Base-by-base conservation (phyloP, 2,888 invertebrate species). In the Tuberolachnus salignus region DNA sequence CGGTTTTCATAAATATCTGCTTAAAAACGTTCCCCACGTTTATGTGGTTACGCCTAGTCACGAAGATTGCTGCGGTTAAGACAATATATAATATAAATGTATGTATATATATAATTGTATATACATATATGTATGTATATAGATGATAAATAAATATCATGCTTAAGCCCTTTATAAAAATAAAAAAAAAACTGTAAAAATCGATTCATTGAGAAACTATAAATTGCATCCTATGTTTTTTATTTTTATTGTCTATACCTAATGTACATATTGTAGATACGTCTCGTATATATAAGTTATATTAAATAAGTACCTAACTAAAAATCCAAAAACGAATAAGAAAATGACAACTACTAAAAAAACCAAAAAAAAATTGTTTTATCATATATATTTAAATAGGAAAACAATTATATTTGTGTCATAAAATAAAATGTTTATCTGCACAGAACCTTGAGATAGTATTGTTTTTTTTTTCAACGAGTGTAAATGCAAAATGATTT, bases 21-120 rank as follows among this genome's bases (percentile, higher is more conserved):
- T 57, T 66, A 57, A 57, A 75, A 67, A 57, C 14, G n/a, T 75
- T 67, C 66, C 57, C 57, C 57, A 1, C 26, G 66, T 75, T 57
- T 75, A 75, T 75, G 57, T 75, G 57, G 66, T 75, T 66, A 75
- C 75, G 75, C 75, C 67, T 75, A 66, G 75, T 75, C 75, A 75
- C 75, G 67, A 67, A 67, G 14, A 75, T 11, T 46, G 57, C 19
- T 67, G 57, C 57, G 67, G 55, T 75, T 55, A 55, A 67, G 44
- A 66, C 53, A 67, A 67, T 49, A 67, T 34, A 75, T n/a, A n/a
- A n/a, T n/a, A n/a, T n/a, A n/a, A n/a, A n/a, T n/a, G n/a, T n/a
- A n/a, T n/a, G n/a, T n/a, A n/a, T n/a, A n/a, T n/a, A n/a, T n/a
- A n/a, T n/a, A n/a, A n/a, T n/a, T n/a, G n/a, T n/a, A n/a, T n/a